Percentiles rank a stretch among this genome's conserved stretches.
phyloP scores from a whole-genome alignment of 1,140 invertebrate species.

The Asbolus verrucosus region DNA sequence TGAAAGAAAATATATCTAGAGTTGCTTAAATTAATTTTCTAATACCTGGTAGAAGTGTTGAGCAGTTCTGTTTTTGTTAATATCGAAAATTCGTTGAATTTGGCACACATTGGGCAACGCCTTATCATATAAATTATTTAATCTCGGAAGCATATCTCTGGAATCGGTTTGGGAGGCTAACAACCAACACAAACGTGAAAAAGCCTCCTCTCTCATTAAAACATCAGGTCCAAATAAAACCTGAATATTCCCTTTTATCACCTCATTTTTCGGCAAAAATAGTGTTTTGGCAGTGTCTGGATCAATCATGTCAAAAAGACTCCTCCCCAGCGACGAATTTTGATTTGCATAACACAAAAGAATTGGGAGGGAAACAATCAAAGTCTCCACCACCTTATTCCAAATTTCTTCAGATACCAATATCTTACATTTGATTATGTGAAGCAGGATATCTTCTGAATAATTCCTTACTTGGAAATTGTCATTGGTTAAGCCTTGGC shows the following conservation, averaged over 20 bases:
- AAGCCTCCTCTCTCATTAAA: constrained; percentile 66
- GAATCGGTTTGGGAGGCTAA: constrained; percentile 65
- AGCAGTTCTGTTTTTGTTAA: constrained; percentile 56
- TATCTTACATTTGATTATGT: constrained; percentile 72
- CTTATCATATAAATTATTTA: constrained; percentile 66
- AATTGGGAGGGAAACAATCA: constrained; percentile 70
- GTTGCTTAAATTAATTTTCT: background rate
- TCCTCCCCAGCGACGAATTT: constrained; percentile 67
- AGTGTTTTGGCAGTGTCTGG: constrained; percentile 65
- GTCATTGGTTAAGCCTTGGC: constrained; percentile 69
- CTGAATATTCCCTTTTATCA: constrained; percentile 31
- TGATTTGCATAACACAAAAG: constrained; percentile 66
- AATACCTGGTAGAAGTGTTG: constrained; percentile 63
- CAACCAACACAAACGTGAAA: constrained; percentile 68
- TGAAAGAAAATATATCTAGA: constrained; percentile 43
- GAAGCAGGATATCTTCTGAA: constrained; percentile 72
- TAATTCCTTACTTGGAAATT: constrained; percentile 64
- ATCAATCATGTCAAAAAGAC: constrained; percentile 73
- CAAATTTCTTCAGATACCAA: constrained; percentile 71
- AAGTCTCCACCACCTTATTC: constrained; percentile 69
- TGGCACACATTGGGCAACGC: constrained; percentile 65
- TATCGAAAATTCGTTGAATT: constrained; percentile 60
- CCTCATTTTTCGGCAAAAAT: constrained; percentile 3
- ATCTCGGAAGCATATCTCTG: constrained; percentile 64
- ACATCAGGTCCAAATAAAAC: constrained; percentile 9